Percentiles rank a stretch among this genome's conserved stretches.
These are phyloP conservation scores for Acanthosepion pharaonis DNA, from an alignment of 2,888 invertebrate genomes.

Conservation along the genomic window DNA sequence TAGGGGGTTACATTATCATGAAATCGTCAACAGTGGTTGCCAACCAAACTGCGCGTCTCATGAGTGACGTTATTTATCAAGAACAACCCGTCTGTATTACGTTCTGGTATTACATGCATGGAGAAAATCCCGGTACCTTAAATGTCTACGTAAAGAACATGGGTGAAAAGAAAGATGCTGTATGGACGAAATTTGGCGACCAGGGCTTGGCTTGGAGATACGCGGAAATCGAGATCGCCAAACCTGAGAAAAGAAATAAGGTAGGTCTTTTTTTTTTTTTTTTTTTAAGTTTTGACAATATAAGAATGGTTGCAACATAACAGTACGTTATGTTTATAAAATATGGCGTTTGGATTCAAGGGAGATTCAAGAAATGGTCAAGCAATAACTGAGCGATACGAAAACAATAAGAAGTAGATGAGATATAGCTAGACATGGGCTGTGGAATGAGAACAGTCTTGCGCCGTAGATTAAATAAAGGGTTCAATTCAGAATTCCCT, in stretches of 20 bases:
- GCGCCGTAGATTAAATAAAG: too few relatives aligned
- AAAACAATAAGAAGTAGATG: too few relatives aligned
- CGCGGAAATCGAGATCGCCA: constrained; percentile 57
- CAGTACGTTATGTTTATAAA: too few relatives aligned
- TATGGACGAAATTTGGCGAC: constrained; percentile 62
- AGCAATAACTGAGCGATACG: too few relatives aligned
- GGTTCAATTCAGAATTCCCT: too few relatives aligned
- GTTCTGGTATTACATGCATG: constrained; percentile 74
- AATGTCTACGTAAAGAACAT: constrained; percentile 59
- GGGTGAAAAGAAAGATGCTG: constrained; percentile 51
- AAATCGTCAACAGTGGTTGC: constrained; percentile 58
- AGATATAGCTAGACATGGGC: too few relatives aligned
- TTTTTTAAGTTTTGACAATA: too few relatives aligned
- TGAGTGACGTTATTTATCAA: constrained; percentile 58
- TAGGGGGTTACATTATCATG: constrained; percentile 70
- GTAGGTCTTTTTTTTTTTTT: background rate
- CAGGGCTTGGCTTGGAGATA: constrained; percentile 67
- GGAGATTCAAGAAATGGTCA: too few relatives aligned
- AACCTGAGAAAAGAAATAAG: background rate
- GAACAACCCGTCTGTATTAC: constrained; percentile 60
- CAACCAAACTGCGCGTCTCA: constrained; percentile 64
- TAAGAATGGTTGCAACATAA: too few relatives aligned
- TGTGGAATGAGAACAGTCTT: too few relatives aligned
- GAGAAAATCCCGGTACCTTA: constrained; percentile 64
- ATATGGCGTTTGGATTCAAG: too few relatives aligned